Evolutionary conservation across 2,888 invertebrate genomes (phyloP), one percentile per base, ranked within the genome.

Genomic region (Drosophila peninsularis): DNA sequence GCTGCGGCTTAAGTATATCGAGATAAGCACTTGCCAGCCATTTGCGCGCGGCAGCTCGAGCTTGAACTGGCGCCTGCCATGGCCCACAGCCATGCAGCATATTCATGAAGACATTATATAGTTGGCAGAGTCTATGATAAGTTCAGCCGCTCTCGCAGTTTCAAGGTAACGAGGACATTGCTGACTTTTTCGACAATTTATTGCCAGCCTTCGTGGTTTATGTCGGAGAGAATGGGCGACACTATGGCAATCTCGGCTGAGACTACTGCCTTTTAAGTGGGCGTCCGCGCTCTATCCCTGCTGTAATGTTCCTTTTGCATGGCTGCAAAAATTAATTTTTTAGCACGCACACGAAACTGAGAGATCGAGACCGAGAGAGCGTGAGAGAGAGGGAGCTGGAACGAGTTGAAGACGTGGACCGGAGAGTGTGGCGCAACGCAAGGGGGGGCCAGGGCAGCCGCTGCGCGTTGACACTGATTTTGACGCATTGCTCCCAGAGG

Each of bases 381-480:
- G 24, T 27, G 54, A 49, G 24, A n/a, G 50, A 19, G 21, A 44
- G 57, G 21, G 34, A 58, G 45, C 34, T 36, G 39, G 10, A 36
- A 9, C 27, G 19, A 54, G 39, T 9, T 36, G 45, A 37, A 36
- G 41, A 49, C 17, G 36, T 55, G 37, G 42, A 27, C 14, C 57
- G 37, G 5, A 37, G 32, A 42, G 30, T 30, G 30, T 42, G 30
- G 14, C 9, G 45, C 11, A n/a, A 32, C 24, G 17, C 14, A 27
- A 36, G 36, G 5, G 13, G 17, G 3, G 30, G 55, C 32, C 39
- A 45, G 19, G 77, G 27, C 49, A 42, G 54, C 56, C 68, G 73
- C 67, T 89, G 90, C 77, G 82, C 89, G 90, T 81, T 90, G 91
- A 91, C 91, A 90, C 90, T 90, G 91, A 90, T 90, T 90, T 90